Conservation (phyloP, 2,113 vertebrate genomes). For the Irena cyanogastra region DNA sequence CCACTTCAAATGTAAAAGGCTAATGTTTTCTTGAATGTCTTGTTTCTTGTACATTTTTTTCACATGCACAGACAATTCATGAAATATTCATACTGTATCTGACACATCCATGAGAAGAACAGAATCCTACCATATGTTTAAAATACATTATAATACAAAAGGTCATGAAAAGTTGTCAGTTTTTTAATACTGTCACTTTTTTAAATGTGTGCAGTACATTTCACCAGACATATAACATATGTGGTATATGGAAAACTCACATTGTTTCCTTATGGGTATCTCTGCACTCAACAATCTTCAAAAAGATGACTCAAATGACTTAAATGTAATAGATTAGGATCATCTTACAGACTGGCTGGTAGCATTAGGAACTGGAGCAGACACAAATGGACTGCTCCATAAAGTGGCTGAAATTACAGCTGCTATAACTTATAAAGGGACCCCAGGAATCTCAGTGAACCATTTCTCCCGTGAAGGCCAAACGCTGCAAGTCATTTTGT, state of each 20-base stretch:
- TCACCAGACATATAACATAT: conserved; percentile 70
- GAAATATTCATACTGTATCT: conserved; percentile 47
- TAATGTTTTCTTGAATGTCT: not conserved
- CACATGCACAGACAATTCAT: conserved; percentile 22
- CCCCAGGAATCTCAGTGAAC: conserved; percentile 5
- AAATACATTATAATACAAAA: conserved; percentile 60
- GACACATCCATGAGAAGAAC: conserved; percentile 41
- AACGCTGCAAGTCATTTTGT: not conserved
- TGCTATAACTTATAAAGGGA: conserved; percentile 47
- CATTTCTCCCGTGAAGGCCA: not conserved
- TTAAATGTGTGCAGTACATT: conserved; percentile 68
- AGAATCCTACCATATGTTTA: conserved; percentile 64
- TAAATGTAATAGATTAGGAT: conserved; percentile 69
- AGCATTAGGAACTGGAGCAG: conserved; percentile 61
- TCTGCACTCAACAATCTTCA: conserved; percentile 55
- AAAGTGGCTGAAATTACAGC: conserved; percentile 61
- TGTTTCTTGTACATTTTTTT: not conserved
- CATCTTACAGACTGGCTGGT: conserved; percentile 69
- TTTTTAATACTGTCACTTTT: conserved; percentile 73
- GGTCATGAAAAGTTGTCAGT: conserved; percentile 71
- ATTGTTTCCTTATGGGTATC: conserved; percentile 73
- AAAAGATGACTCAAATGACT: conserved; percentile 73
- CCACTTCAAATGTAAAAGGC: not conserved
- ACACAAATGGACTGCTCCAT: conserved; percentile 37
- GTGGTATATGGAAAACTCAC: conserved; percentile 65